Conservation (phyloP, 2,888 invertebrate genomes). For the Drosophila barbarae region DNA sequence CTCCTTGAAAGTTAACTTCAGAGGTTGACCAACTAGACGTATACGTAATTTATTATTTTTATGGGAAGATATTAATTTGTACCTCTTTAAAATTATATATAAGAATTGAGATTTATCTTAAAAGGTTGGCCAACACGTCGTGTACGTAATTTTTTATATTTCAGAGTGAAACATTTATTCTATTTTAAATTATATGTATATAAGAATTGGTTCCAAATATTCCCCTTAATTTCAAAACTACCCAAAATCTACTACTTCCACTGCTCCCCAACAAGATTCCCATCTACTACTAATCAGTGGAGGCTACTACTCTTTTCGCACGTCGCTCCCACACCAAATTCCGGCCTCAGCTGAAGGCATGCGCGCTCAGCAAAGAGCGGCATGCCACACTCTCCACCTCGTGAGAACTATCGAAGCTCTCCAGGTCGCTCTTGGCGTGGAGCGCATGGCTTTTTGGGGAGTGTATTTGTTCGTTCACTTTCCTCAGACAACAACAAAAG, state of each 20-base stretch:
- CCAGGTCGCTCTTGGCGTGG: conserved; percentile 15
- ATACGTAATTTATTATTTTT: neutral
- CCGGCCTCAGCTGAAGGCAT: conserved; percentile 55
- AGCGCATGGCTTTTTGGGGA: conserved; percentile 55
- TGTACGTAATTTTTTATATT: conserved; percentile 10
- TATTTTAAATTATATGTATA: too few species aligned
- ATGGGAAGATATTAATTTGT: neutral
- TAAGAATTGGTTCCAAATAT: too few species aligned
- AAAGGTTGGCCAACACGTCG: neutral
- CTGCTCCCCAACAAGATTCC: neutral
- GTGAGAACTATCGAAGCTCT: conserved; percentile 9
- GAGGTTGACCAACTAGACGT: neutral
- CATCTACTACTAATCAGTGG: conserved; percentile 55
- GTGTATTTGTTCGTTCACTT: neutral
- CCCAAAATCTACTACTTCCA: conserved; percentile 9
- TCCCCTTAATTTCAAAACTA: neutral
- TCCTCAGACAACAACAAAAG: conserved; percentile 70
- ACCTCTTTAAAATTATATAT: too few species aligned
- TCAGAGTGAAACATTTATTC: too few species aligned
- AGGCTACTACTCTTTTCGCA: conserved; percentile 50
- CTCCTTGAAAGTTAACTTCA: neutral
- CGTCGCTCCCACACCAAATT: conserved; percentile 18
- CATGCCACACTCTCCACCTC: conserved; percentile 4
- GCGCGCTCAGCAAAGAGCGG: conserved; percentile 64
- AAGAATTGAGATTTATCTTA: too few species aligned